Percentiles rank a stretch among this genome's conserved stretches.
These are phyloP conservation scores for Cryptocephalus primarius DNA, from an alignment of 2,888 invertebrate species.

Conservation along the genomic window DNA sequence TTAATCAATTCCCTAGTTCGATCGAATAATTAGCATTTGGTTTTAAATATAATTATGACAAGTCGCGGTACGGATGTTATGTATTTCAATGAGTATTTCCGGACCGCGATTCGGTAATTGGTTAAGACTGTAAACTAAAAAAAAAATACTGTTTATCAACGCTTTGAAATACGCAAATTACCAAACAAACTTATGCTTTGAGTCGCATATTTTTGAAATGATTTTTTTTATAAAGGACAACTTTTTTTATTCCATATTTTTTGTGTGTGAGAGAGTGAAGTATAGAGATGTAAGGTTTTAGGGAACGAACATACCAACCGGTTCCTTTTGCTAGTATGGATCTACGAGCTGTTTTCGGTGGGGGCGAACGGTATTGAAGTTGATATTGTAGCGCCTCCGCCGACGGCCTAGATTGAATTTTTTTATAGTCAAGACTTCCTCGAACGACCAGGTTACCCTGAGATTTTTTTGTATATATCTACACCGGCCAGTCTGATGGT, in stretches of 20 bases:
- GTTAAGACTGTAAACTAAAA: slow-evolving; percentile 17
- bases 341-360: slow-evolving; percentile 6
- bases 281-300: slow-evolving; percentile 8
- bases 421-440: slow-evolving; percentile 19
- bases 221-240: slow-evolving; percentile 11
- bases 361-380: background rate
- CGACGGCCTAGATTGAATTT: slow-evolving; percentile 2
- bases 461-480: slow-evolving; percentile 37
- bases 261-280: slow-evolving; percentile 15
- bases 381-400: background rate
- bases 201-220: slow-evolving; percentile 23
- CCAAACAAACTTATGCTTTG: slow-evolving; percentile 19
- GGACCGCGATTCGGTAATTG: slow-evolving; percentile 8
- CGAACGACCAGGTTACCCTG: slow-evolving; percentile 35
- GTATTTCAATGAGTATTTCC: too few relatives aligned
- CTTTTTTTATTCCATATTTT: slow-evolving; percentile 22
- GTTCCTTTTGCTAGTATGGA: slow-evolving; percentile 17
- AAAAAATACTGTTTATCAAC: too few relatives aligned
- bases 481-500: slow-evolving; percentile 30
- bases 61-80: background rate
- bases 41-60: background rate
- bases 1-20: slow-evolving; percentile 15
- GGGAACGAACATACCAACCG: slow-evolving; percentile 4
- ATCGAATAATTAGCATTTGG: background rate
- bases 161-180: slow-evolving; percentile 3